phyloP scores from a whole-genome alignment of 2,888 invertebrate genomes.

The Anodontia alba region DNA sequence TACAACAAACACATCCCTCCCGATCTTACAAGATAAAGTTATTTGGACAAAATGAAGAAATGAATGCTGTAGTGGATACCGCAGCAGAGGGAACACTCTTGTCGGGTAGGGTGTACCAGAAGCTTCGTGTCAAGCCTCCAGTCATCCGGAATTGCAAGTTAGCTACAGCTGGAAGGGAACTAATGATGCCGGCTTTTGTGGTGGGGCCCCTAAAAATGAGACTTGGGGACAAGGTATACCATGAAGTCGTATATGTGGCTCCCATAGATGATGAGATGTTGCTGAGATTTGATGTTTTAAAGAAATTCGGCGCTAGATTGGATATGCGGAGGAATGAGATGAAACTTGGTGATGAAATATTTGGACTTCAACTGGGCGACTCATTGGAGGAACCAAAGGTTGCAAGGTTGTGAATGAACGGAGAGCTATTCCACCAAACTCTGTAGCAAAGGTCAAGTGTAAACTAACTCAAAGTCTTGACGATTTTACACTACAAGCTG shows the following conservation, averaged over 20 bases:
- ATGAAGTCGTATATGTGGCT: slow-evolving; percentile 43
- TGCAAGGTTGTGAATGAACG: neutral
- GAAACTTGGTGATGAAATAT: neutral
- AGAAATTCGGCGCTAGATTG: neutral
- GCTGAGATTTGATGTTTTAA: slow-evolving; percentile 44
- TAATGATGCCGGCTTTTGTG: slow-evolving; percentile 26
- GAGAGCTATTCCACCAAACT: slow-evolving; percentile 21
- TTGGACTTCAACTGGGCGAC: neutral
- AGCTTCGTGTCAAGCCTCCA: neutral
- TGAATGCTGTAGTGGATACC: slow-evolving; percentile 17
- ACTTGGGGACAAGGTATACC: slow-evolving; percentile 27
- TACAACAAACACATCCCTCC: neutral
- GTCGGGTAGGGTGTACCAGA: slow-evolving; percentile 25
- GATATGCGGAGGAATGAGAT: slow-evolving; percentile 16
- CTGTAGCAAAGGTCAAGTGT: neutral
- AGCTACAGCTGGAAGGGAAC: slow-evolving; percentile 28
- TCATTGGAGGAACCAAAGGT: neutral
- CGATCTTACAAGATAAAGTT: neutral
- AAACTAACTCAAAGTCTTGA: neutral
- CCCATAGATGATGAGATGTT: slow-evolving; percentile 55
- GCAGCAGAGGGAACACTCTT: slow-evolving; percentile 44
- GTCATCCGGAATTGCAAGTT: slow-evolving; percentile 15
- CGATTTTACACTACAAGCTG: slow-evolving; percentile 1
- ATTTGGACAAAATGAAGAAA: neutral
- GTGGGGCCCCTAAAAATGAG: slow-evolving; percentile 33